Evolutionary conservation across 2,797 vertebrate genomes (phyloP), one percentile per base, ranked within the genome.

Genomic region (Carduelis carduelis): DNA sequence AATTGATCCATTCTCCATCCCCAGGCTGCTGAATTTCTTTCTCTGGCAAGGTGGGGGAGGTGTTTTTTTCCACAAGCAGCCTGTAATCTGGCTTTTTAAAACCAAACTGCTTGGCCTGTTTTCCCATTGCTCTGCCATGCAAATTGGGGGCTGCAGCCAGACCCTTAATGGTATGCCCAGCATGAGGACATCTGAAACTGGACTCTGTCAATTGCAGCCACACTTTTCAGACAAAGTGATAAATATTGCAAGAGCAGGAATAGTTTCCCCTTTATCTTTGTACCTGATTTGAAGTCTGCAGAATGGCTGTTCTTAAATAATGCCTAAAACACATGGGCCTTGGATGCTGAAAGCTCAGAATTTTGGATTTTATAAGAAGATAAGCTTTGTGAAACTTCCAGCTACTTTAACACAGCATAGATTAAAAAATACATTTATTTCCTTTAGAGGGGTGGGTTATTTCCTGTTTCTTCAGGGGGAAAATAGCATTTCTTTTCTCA

Each of bases 1-100:
- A 95, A 86, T 91, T 94, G 95, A 93, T 93, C 88, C 12, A 1
- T 90, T 90, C 81, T 86, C 57, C 86, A 63, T 89, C 71, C 71
- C 71, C 89, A 78, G 80, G 69, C 81, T 91, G 83, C 81, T 78
- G 71, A 93, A 89, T 93, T 92, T 72, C 65, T 81, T 92, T 78
- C 83, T 63, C 78, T 85, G 87, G 89, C 57, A 78, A 89, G 55
- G 65, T 76, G 89, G 92, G 90, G 93, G 88, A 91, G 59, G 78
- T 84, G 50, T 6, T 89, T 81, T 92, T 81, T 79, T 61, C 55
- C 2, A 2, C 44, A 60, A 88, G 57, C 44, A 89, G 75, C 32
- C 39, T 69, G 49, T 35, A 76, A 55, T 27, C 34, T 5, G 5
- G 23, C 13, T 64, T 80, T 95, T 92, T 61, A 17, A 74, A 87